phyloP scores from a whole-genome alignment of 1,140 invertebrate species.

The Cryptotermes secundus region DNA sequence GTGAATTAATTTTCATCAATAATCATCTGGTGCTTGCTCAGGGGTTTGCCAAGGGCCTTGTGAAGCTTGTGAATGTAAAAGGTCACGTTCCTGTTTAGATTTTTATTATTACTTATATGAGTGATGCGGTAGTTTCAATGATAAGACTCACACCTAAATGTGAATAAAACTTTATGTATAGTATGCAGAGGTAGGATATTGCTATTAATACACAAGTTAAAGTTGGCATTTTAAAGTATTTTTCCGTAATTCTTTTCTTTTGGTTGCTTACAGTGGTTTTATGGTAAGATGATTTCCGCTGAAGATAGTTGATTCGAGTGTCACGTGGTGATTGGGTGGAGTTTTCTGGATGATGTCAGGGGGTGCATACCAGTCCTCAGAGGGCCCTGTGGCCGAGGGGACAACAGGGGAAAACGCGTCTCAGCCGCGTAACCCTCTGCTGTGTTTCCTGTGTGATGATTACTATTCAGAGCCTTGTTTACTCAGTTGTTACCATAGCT shows the following conservation, averaged over 20 bases:
- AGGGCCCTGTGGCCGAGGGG: slow-evolving; percentile 24
- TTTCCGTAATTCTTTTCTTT: background rate
- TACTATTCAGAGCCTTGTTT: slow-evolving; percentile 68
- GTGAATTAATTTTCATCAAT: slow-evolving; percentile 3
- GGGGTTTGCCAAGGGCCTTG: slow-evolving; percentile 3
- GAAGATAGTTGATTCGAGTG: background rate
- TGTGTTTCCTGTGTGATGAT: slow-evolving; percentile 66
- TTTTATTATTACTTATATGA: slow-evolving; percentile 1
- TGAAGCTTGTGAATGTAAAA: background rate
- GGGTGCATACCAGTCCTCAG: slow-evolving; percentile 22
- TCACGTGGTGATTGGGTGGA: background rate
- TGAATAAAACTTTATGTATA: background rate
- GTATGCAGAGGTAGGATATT: background rate
- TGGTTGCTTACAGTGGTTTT: background rate
- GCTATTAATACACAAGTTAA: background rate
- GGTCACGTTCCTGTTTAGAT: slow-evolving; percentile 7
- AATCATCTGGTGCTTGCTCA: slow-evolving; percentile 1
- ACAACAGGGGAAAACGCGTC: slow-evolving; percentile 31
- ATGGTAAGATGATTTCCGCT: slow-evolving; percentile 2
- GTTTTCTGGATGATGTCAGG: background rate
- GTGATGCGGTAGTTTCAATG: background rate
- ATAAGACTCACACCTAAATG: background rate
- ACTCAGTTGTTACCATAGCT: slow-evolving; percentile 67
- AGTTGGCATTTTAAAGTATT: background rate
- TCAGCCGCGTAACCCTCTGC: slow-evolving; percentile 57